Evolutionary conservation across 2,797 vertebrate species (phyloP), one percentile per base, ranked within the genome.

Genomic region (Zonotrichia albicollis): DNA sequence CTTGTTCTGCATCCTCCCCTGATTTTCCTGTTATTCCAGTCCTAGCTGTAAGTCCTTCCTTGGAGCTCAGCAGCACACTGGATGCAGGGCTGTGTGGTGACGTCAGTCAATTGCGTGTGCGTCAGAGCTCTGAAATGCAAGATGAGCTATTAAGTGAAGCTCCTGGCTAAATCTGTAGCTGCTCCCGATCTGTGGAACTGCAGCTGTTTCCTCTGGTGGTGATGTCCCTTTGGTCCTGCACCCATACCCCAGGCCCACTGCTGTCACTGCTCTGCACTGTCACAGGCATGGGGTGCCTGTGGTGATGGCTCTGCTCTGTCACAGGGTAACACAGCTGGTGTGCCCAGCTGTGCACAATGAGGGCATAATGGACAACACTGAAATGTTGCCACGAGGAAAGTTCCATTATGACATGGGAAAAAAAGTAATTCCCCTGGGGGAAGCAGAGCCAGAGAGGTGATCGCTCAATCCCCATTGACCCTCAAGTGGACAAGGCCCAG

Each of bases 1-100:
- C 60, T 74, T 77, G 22, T 67, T 94, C 48, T 74, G 78, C 16
- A 60, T 22, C 11, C 11, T 91, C 38, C 21, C 75, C 54, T 82
- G 90, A 55, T 76, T 91, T 93, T 94, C 85, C 80, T 91, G 94
- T 93, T 95, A 60, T 81, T 87, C 88, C 66, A 73, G 91, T 86
- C 55, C 51, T 62, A 36, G 36, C 36, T 94, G 73, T 55, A 79
- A 82, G 55, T 58, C 40, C 32, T 93, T 90, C 73, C 54, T 64
- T 61, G 54, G 67, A 94, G 80, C 32, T 79, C 70, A 53, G 66
- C 82, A 95, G 64, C 2, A 0, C 21, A 77, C 18, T 60, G 60
- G 51, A 60, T 84, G 71, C 40, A 65, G 85, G 50, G 48, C 46
- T 62, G 23, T 53, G 29, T 32, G 48, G 36, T 87, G 91, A 84